Base-by-base conservation (phyloP, 1,140 invertebrate species). In the Drosophila albomicans region DNA sequence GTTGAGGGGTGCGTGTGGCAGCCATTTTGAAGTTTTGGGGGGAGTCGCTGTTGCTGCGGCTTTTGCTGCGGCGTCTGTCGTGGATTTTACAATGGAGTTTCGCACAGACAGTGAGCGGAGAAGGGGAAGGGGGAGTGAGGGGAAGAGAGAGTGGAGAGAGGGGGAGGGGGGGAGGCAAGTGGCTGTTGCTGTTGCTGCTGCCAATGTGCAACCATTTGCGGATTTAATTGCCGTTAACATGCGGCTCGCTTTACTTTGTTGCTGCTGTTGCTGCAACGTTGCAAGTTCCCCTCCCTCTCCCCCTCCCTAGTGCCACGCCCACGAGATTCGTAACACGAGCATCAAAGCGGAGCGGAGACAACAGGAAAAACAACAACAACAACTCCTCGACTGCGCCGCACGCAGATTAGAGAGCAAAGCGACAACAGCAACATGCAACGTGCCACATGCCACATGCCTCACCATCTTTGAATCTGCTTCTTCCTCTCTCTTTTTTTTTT, bases 201-300 rank as follows among this genome's bases (percentile, higher is more conserved):
- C 78, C 78, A 79, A 81, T 85, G 78, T 49, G 78, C 85, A 85
- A 79, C 81, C 85, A 89, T 88, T 89, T 89, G 86, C 69, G 81
- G 79, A 90, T 89, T 89, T 89, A 89, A 89, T 89, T 89, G 85
- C 85, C 85, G 85, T 84, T 89, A 89, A 89, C 85, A 89, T 89
- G 81, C 70, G 79, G 51, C 66, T 75, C 84, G 49, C 75, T 76
- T 72, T 73, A 67, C 72, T 75, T 69, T 75, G 56, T 71, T 51
- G 58, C 32, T 61, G 61, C 61, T 38, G 32, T 7, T 32, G 30
- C 30, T 6, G 7, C 30, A 32, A 32, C 30, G 7, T 32, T 41
- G 15, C 38, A 16, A 2, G 49, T 56, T 5, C 30, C 35, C n/a
- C 25, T 11, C 3, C 25, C 59, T 8, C 28, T 16, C 15, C 61